Evolutionary conservation across 2,797 vertebrate species (phyloP).

Genomic region (Microctenopoma stevenorrisi): DNA sequence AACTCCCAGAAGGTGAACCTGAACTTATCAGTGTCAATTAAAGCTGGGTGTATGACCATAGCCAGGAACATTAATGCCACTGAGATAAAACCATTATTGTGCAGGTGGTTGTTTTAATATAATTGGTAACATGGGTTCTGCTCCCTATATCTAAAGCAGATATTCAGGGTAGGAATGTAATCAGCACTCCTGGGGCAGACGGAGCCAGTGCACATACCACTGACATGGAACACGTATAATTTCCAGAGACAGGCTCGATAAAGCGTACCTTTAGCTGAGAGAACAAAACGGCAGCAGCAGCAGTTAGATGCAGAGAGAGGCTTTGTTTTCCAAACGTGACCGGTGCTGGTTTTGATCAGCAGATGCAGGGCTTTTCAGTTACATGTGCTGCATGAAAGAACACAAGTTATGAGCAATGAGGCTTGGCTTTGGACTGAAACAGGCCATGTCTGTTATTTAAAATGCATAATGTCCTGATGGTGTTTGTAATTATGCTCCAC

Average conservation of each 20-base stretch:
- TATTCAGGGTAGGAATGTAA: conserved; percentile 12
- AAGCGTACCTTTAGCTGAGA: not conserved
- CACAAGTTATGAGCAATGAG: conserved; percentile 21
- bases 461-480: conserved; percentile 19
- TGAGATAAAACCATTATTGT: conserved; percentile 23
- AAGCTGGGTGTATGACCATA: conserved; percentile 10
- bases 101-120: conserved; percentile 36
- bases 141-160: conserved; percentile 10
- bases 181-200: conserved; percentile 15
- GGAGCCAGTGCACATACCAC: conserved; percentile 9
- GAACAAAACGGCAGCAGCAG: not conserved
- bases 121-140: conserved; percentile 19
- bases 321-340: conserved; percentile 15
- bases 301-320: conserved; percentile 1
- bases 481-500: conserved; percentile 22
- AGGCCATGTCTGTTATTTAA: conserved; percentile 37
- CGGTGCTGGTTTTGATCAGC: conserved; percentile 29
- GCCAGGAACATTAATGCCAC: conserved; percentile 24
- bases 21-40: conserved; percentile 19
- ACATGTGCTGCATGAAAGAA: conserved; percentile 6
- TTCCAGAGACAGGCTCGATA: conserved; percentile 1
- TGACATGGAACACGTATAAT: conserved; percentile 34
- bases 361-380: not conserved
- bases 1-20: conserved; percentile 10
- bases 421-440: conserved; percentile 22